Evolutionary conservation across 2,113 vertebrate species (phyloP), one percentile per base, ranked within the genome.

Genomic region (Sceloporus undulatus): DNA sequence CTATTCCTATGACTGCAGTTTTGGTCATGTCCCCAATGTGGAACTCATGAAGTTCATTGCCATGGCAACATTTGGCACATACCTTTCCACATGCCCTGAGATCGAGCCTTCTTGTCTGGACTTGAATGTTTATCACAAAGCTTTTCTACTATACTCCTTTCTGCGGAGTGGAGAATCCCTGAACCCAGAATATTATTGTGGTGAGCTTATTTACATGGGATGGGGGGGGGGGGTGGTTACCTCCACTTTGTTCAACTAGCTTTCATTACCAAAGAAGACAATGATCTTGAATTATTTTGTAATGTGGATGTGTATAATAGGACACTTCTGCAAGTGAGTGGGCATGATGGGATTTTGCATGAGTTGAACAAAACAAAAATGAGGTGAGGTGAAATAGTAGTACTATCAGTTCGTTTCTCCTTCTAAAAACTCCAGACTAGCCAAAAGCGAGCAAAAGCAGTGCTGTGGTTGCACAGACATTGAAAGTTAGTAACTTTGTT

Each of bases 11-110:
- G 98, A 99, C 91, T 99, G 98, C 95, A 99, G 98, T 95, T 99
- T 99, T 90, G 99, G 99, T 68, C 98, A 99, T 0, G 98, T 99
- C 91, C 98, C 99, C 82, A 99, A 99, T 0, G 98, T 99, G 88
- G 99, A 99, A 94, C 94, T 99, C 94, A 99, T 99, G 99, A 99
- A 99, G 96, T 99, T 99, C 95, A 98, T 99, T 0, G 99, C 98
- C 1, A 98, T 99, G 96, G 99, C 99, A 40, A 99, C 99, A 2
- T 99, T 99, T 87, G 99, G 99, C 79, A 98, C 98, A 18, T 99
- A 99, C 94, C 95, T 99, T 90, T 98, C 98, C 65, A 98, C 96
- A 0, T 99, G 98, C 89, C 98, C 98, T 3, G 98, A 99, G 62
- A 94, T 97, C 8, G 97, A 98, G 83, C 94, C 94, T 9, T 91